phyloP scores from a whole-genome alignment of 2,113 vertebrate species.

The Setophaga petechia region DNA sequence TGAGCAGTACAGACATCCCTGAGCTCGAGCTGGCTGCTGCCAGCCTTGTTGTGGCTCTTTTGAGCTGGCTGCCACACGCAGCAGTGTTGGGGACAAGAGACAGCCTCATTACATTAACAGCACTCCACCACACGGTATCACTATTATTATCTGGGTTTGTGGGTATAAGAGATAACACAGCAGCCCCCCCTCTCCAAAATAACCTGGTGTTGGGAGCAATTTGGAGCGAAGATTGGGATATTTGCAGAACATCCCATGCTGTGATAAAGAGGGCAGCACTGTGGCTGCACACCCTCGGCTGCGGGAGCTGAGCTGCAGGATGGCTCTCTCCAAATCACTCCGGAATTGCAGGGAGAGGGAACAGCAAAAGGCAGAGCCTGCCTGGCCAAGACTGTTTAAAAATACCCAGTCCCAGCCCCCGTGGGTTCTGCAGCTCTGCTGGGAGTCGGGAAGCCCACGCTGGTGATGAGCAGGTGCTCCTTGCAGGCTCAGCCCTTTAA shows the following conservation, averaged over 20 bases:
- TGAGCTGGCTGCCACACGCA: not conserved
- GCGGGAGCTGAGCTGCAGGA: not conserved
- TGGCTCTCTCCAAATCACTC: not conserved
- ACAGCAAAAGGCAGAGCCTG: not conserved
- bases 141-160: not conserved
- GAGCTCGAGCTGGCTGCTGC: not conserved
- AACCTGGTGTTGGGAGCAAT: not conserved
- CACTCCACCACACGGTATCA: not conserved
- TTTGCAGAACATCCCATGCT: not conserved
- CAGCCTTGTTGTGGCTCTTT: slow-evolving; percentile 5
- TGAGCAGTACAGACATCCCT: not conserved
- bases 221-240: not conserved
- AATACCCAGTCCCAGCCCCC: not conserved
- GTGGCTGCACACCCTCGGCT: not conserved
- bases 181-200: not conserved
- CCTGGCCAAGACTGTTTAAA: not conserved
- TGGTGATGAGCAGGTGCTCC: not conserved
- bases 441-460: not conserved
- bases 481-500: not conserved
- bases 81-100: not conserved
- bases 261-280: not conserved
- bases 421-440: not conserved
- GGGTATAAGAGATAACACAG: not conserved
- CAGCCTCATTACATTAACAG: not conserved
- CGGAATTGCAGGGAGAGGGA: not conserved